These are phyloP conservation scores for Eulemur mongoz DNA, from an alignment of 2,797 vertebrate species.

Conservation along the genomic window DNA sequence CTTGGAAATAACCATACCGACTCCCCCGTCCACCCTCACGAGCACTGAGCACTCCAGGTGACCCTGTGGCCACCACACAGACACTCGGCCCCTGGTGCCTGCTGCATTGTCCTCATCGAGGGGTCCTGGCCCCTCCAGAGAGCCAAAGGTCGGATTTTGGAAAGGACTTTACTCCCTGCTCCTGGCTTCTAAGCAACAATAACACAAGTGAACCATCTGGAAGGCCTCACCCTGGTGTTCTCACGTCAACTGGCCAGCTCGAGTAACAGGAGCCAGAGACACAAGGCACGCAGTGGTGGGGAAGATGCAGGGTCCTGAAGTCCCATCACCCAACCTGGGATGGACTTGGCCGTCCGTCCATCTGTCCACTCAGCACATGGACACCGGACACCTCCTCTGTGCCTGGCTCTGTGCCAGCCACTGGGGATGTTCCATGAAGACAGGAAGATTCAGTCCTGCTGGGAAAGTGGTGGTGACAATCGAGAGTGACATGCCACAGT, in stretches of 20 bases:
- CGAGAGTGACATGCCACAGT: rapidly evolving
- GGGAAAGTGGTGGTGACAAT: background rate
- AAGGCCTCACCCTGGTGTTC: no score
- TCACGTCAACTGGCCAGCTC: rapidly evolving
- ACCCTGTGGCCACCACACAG: background rate
- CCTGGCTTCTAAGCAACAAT: background rate
- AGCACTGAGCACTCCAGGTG: rapidly evolving
- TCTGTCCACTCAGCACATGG: rapidly evolving
- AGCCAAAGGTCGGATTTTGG: background rate
- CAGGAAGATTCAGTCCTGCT: background rate
- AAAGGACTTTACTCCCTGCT: background rate
- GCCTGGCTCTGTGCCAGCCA: background rate
- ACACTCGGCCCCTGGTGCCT: background rate
- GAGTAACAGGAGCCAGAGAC: rapidly evolving
- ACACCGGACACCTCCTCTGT: rapidly evolving
- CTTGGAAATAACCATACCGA: background rate
- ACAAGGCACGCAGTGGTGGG: background rate
- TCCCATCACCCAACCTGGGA: rapidly evolving
- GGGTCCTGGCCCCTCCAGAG: background rate
- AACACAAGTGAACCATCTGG: background rate
- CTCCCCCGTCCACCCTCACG: background rate
- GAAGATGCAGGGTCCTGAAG: rapidly evolving
- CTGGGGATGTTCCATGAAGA: background rate
- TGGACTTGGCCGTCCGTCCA: background rate
- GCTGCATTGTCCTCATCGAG: rapidly evolving